phyloP scores from a whole-genome alignment of 92 coral and sea anemone genomes.

The Chrysogorgia sp. region DNA sequence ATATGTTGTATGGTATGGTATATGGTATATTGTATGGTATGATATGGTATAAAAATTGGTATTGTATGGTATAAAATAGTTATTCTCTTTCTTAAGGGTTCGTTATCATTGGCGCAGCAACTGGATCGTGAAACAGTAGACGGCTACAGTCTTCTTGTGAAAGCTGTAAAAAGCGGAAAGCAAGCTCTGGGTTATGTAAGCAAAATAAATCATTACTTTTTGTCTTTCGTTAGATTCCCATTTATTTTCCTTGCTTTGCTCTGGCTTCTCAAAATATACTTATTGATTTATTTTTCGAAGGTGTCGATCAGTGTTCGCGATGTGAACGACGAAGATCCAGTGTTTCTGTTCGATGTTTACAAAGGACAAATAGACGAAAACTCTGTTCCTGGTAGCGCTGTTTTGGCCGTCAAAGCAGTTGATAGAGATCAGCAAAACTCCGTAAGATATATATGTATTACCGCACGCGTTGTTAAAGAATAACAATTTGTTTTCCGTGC shows the following conservation, averaged over 20 bases:
- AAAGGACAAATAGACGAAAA: slow-evolving; percentile 72
- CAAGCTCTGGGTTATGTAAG: slow-evolving; percentile 43
- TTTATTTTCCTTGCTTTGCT: not conserved
- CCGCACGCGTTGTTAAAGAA: not conserved
- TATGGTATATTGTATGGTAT: no score
- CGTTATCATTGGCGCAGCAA: slow-evolving; percentile 2
- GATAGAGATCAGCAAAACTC: slow-evolving; percentile 50
- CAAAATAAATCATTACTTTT: not conserved
- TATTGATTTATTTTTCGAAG: slow-evolving; percentile 7
- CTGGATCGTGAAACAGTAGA: slow-evolving; percentile 26
- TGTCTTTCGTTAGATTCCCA: not conserved
- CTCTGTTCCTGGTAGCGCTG: slow-evolving; percentile 57
- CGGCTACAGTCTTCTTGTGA: slow-evolving; percentile 31
- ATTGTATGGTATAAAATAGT: no score
- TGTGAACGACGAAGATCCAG: slow-evolving; percentile 73
- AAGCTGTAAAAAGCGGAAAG: slow-evolving; percentile 6
- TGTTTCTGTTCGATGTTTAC: slow-evolving; percentile 66
- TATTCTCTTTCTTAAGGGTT: slow-evolving; percentile 7
- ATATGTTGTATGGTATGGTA: no score
- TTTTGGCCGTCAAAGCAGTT: slow-evolving; percentile 69
- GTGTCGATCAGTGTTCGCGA: slow-evolving; percentile 57
- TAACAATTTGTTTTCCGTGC: no score
- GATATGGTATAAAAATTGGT: no score
- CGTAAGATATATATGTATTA: not conserved
- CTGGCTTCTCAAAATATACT: no score